Evolutionary conservation across 2,113 vertebrate genomes (phyloP).

Genomic region (Peromyscus maniculatus): DNA sequence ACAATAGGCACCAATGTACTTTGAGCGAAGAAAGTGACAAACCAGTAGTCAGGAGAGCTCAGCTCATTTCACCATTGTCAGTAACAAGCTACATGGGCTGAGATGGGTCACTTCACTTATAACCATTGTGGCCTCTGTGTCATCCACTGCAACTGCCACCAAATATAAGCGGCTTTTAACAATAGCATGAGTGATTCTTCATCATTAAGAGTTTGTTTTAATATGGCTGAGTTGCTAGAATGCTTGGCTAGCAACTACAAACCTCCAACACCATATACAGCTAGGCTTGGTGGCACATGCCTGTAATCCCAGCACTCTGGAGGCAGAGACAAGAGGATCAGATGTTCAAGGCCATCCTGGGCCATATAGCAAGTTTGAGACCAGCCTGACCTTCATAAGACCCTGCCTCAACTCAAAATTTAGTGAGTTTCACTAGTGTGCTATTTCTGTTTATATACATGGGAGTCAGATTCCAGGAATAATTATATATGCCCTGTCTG

Average conservation of each 20-base stretch:
- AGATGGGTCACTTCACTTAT: background rate
- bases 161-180: background rate
- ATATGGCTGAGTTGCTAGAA: background rate
- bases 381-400: background rate
- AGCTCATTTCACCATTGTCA: background rate
- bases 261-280: background rate
- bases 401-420: background rate
- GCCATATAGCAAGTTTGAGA: background rate
- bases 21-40: background rate
- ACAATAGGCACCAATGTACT: background rate
- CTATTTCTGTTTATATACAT: background rate
- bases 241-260: background rate
- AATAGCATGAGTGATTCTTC: background rate
- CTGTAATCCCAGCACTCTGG: background rate
- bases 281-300: background rate
- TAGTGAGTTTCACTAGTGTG: background rate
- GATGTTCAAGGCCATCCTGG: background rate
- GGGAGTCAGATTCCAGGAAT: background rate
- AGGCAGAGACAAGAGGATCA: background rate
- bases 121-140: background rate
- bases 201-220: constrained; percentile 1
- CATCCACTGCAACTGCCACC: background rate
- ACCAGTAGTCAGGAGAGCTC: background rate
- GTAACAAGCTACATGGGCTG: background rate
- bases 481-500: background rate